Percentiles rank a stretch among this genome's conserved stretches.
phyloP scores from a whole-genome alignment of 2,113 vertebrate species.

The Oenanthe oenanthe region DNA sequence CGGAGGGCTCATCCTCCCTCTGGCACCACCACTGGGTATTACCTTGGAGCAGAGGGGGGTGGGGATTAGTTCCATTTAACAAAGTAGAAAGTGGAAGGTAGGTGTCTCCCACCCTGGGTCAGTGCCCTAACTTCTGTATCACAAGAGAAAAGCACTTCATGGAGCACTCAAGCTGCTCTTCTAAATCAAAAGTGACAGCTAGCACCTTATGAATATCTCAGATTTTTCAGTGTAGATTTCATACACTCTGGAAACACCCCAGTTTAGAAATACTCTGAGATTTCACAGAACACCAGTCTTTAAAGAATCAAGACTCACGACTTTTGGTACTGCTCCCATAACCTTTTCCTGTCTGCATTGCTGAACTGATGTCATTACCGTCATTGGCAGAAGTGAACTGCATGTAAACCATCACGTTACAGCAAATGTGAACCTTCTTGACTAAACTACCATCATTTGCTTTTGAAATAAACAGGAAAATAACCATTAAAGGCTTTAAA shows the following conservation, averaged over 20 bases:
- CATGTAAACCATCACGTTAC: neutral
- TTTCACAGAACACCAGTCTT: neutral
- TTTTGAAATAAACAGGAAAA: neutral
- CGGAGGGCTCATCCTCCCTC: neutral
- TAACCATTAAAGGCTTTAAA: neutral
- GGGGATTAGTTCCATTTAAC: neutral
- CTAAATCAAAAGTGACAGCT: conserved; percentile 42
- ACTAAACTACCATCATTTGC: neutral
- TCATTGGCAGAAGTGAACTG: neutral
- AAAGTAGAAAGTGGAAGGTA: neutral
- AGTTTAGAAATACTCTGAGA: neutral
- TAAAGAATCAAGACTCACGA: neutral
- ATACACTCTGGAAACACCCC: neutral
- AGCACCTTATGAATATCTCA: neutral
- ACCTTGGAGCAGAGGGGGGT: neutral
- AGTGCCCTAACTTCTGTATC: neutral
- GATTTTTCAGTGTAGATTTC: neutral
- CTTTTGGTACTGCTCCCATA: neutral
- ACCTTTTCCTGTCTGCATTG: neutral
- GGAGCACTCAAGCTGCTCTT: neutral
- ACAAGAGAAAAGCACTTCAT: neutral
- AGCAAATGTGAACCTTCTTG: neutral
- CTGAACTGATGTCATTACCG: neutral
- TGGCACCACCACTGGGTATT: neutral
- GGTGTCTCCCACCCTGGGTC: neutral